phyloP scores from a whole-genome alignment of 2,113 vertebrate genomes.

The Eira barbara region DNA sequence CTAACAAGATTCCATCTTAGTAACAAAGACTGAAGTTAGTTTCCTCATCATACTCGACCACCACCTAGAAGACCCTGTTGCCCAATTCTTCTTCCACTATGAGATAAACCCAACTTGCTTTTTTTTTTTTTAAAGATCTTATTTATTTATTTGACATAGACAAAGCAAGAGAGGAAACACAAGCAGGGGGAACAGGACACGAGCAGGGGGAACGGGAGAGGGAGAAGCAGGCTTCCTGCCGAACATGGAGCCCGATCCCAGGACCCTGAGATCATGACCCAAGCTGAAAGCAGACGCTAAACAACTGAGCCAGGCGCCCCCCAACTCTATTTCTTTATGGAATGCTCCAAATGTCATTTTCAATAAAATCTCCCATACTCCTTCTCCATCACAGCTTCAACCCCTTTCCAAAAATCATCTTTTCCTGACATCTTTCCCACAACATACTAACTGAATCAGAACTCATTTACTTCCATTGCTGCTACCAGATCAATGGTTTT shows the following conservation, averaged over 20 bases:
- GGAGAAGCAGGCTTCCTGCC: too few species aligned
- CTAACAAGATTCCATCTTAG: neutral
- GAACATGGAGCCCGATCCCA: too few species aligned
- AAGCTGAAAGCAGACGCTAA: too few species aligned
- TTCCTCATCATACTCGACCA: neutral
- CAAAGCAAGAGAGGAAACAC: too few species aligned
- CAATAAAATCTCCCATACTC: neutral
- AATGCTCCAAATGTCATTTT: slow-evolving; percentile 30
- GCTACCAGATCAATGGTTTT: neutral
- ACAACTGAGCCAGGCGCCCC: too few species aligned
- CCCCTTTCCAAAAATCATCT: neutral
- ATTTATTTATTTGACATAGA: too few species aligned
- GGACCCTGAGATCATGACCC: too few species aligned
- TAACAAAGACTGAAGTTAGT: neutral
- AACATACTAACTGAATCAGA: neutral
- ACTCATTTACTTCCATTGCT: neutral
- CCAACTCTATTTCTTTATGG: neutral
- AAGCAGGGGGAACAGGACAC: too few species aligned
- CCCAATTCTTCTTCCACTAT: neutral
- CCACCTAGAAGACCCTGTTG: neutral
- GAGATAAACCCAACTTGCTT: neutral
- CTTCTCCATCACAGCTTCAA: neutral
- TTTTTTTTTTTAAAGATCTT: too few species aligned
- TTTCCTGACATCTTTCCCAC: neutral
- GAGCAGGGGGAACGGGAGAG: too few species aligned